Evolutionary conservation across 2,113 vertebrate genomes (phyloP), one percentile per base, ranked within the genome.

Genomic region (Peromyscus polionotus): DNA sequence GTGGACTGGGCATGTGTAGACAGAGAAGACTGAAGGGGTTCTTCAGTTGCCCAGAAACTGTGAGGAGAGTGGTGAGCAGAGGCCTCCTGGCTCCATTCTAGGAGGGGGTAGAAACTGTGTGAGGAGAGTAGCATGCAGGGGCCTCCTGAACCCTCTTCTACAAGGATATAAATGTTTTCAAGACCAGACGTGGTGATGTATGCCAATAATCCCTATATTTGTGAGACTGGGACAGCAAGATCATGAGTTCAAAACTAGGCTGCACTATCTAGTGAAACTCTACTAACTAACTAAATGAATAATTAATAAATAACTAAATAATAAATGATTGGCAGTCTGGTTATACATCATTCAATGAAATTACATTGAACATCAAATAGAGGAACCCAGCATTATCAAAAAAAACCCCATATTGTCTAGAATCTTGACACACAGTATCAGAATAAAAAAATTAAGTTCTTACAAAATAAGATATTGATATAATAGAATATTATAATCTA

Each of bases 391-490:
- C 19, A 92, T 85, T 45, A 68, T 63, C 79, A 13, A 75, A 95
- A 95, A 42, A 96, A 42, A 76, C 16, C 16, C 57, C 33, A 17
- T 67, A 39, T 45, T 72, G 22, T 90, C 33, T 89, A 31, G n/a
- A 89, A 93, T 95, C 13, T 28, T 93, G 88, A 86, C 79, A 54
- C 45, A 59, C 4, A 57, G 12, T 20, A 20, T 28, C 59, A 85
- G 54, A 57, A 85, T 28, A 77, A 54, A 95, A 72, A 90, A 26
- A 3, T 17, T 61, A 48, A 80, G 72, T n/a, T 91, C 59, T 94
- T 22, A 68, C 39, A 91, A 89, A 92, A 87, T 84, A 73, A 10
- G 5, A 75, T 92, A 72, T 42, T 92, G 33, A n/a, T 80, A 81
- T 36, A 48, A 75, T 0, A 80, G n/a, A 95, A 75, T 51, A 26